Evolutionary conservation across 2,888 invertebrate species (phyloP).

Genomic region (Nomada ferruginata): DNA sequence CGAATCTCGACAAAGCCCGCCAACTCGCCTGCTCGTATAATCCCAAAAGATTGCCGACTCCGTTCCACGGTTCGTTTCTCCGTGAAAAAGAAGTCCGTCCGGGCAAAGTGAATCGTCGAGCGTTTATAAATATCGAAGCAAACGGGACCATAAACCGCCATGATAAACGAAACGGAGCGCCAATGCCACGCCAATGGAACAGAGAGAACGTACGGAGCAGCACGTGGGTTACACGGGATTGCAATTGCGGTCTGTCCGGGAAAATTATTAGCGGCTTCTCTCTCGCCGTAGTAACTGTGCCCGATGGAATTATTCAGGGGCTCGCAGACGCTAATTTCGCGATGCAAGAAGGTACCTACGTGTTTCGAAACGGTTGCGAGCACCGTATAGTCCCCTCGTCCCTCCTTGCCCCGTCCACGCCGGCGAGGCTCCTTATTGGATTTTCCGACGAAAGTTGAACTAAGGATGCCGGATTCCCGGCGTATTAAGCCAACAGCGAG

Average conservation of each 20-base stretch:
- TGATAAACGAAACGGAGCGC: conserved; percentile 11
- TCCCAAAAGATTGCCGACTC: neutral
- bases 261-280: conserved; percentile 64
- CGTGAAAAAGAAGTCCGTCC: neutral
- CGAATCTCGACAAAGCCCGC: neutral
- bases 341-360: conserved; percentile 32
- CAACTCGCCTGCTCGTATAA: neutral
- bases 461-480: conserved; percentile 55
- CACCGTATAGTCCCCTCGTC: conserved; percentile 7
- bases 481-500: conserved; percentile 36
- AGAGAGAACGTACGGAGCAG: neutral
- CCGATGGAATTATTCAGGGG: conserved; percentile 68
- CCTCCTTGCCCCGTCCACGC: conserved; percentile 49
- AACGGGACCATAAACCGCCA: neutral
- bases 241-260: conserved; percentile 52
- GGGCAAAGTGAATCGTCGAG: conserved; percentile 31
- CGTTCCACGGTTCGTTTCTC: neutral
- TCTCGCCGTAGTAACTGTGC: conserved; percentile 22
- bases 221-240: conserved; percentile 17
- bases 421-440: conserved; percentile 60
- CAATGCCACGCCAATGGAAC: neutral
- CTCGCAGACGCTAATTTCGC: conserved; percentile 71
- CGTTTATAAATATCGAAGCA: conserved; percentile 44
- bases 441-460: conserved; percentile 61
- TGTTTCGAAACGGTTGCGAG: conserved; percentile 17